Evolutionary conservation across 2,888 invertebrate species (phyloP).

Genomic region (Hypolimnas misippus): DNA sequence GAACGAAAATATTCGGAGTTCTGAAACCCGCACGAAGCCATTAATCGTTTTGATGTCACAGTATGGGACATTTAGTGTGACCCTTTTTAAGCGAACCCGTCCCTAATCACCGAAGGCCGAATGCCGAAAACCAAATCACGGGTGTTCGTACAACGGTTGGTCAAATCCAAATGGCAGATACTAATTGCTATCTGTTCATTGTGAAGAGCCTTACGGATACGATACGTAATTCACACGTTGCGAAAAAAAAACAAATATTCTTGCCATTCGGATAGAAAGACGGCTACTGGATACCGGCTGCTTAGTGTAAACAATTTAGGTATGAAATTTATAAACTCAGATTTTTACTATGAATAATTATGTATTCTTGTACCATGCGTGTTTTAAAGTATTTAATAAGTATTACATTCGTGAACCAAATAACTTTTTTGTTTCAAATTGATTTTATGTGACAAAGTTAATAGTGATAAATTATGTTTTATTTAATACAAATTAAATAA

Average conservation of each 20-base stretch:
- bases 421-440: too few relatives aligned
- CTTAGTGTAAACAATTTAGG: background rate
- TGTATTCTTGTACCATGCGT: too few relatives aligned
- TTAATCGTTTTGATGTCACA: conserved; percentile 82
- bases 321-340: too few relatives aligned
- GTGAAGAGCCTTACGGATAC: conserved; percentile 41
- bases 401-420: too few relatives aligned
- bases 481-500: conserved; percentile 46
- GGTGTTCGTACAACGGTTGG: conserved; percentile 54
- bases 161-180: conserved; percentile 61
- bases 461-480: background rate
- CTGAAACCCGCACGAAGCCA: conserved; percentile 70
- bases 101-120: conserved; percentile 70
- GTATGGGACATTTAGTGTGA: conserved; percentile 83
- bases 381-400: too few relatives aligned
- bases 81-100: conserved; percentile 79
- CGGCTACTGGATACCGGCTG: background rate
- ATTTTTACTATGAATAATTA: too few relatives aligned
- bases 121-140: conserved; percentile 61
- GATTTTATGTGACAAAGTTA: too few relatives aligned
- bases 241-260: conserved; percentile 13
- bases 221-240: conserved; percentile 23
- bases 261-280: conserved; percentile 20
- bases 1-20: conserved; percentile 74
- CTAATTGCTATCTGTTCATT: conserved; percentile 56